Evolutionary conservation across 2,888 invertebrate genomes (phyloP).

Genomic region (Tanypteryx hageni): DNA sequence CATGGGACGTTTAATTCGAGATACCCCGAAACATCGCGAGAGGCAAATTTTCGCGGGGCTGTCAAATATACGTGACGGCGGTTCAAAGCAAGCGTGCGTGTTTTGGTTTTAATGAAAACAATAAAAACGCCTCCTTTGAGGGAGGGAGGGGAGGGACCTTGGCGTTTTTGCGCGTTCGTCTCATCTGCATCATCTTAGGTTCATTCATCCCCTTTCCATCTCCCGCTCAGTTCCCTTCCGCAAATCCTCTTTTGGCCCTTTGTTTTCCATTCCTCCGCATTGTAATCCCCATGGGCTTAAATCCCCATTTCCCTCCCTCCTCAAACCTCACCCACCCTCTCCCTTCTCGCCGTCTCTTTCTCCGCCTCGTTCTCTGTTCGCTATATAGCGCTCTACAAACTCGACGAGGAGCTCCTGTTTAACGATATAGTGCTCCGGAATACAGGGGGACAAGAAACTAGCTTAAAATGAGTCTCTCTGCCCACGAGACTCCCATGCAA

Average conservation of each 20-base stretch:
- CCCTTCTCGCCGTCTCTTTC: not conserved
- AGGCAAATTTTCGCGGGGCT: not conserved
- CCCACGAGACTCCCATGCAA: not conserved
- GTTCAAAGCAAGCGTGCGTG: too few relatives aligned
- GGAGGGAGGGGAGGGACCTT: too few relatives aligned
- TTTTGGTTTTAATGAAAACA: too few relatives aligned
- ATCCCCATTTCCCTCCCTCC: not conserved
- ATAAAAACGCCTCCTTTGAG: too few relatives aligned
- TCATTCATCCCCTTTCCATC: not conserved
- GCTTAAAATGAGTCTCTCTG: conserved; percentile 9
- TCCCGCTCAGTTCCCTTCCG: not conserved
- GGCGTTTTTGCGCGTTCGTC: too few relatives aligned
- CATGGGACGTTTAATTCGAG: not conserved
- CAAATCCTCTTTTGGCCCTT: conserved; percentile 13
- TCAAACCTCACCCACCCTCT: not conserved
- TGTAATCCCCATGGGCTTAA: conserved; percentile 23
- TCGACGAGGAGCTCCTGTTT: not conserved
- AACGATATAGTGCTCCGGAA: conserved; percentile 4
- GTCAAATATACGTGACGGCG: not conserved
- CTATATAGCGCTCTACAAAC: not conserved
- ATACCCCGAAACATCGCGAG: not conserved
- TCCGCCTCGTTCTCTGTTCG: not conserved
- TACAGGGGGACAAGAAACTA: not conserved
- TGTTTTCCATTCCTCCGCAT: not conserved
- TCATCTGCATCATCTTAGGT: not conserved